phyloP scores from a whole-genome alignment of 1,140 invertebrate genomes.

The Brachionus sp. region DNA sequence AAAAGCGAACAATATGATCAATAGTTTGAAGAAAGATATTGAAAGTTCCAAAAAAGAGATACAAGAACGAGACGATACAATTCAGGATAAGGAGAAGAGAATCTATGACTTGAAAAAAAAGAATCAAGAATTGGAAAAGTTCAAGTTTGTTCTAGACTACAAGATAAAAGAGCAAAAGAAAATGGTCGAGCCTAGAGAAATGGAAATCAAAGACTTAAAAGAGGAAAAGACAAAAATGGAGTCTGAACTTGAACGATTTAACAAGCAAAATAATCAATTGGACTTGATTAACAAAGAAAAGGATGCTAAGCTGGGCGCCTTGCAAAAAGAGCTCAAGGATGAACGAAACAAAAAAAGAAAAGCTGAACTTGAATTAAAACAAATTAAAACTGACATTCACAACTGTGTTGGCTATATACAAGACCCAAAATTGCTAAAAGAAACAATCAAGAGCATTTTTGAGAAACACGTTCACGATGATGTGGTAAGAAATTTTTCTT shows the following conservation, averaged over 20 bases:
- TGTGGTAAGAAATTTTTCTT: constrained; percentile 57
- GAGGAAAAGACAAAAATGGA: constrained; percentile 71
- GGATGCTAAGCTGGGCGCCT: constrained; percentile 70
- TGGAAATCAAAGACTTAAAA: constrained; percentile 71
- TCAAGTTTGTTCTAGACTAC: constrained; percentile 81
- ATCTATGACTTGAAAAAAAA: constrained; percentile 77
- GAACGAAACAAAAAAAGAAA: constrained; percentile 65
- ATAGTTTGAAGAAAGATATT: constrained; percentile 65
- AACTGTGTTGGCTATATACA: constrained; percentile 71
- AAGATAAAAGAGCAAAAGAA: constrained; percentile 79
- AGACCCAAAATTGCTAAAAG: constrained; percentile 71
- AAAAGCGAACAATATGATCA: constrained; percentile 70
- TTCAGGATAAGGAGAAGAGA: constrained; percentile 77
- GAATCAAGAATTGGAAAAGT: constrained; percentile 83
- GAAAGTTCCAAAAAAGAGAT: constrained; percentile 63
- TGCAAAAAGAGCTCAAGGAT: constrained; percentile 68
- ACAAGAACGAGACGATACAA: constrained; percentile 71
- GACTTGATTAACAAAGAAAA: constrained; percentile 71
- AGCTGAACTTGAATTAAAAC: constrained; percentile 68
- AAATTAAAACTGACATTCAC: constrained; percentile 74
- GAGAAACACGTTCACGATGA: constrained; percentile 68
- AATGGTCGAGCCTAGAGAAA: constrained; percentile 76
- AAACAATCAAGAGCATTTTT: constrained; percentile 72
- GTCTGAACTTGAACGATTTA: constrained; percentile 69
- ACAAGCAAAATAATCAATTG: constrained; percentile 66